Percentiles rank a stretch among this genome's conserved stretches.
Conservation (phyloP, 2,888 invertebrate genomes). For the Rhamnusium bicolor region DNA sequence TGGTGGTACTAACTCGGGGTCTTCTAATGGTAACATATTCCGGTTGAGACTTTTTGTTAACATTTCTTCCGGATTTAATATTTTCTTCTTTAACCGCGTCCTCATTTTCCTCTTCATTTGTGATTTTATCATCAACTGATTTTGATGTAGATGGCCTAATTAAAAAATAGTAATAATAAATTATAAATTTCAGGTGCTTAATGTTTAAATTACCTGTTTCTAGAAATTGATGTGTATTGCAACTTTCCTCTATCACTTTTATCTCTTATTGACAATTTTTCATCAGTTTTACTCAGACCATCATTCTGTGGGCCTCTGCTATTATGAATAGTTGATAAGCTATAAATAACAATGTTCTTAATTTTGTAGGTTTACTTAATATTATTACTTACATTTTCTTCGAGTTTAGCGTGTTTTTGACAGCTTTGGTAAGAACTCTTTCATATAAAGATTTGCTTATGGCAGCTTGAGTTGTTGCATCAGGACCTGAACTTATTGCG, state of each 20-base stretch:
- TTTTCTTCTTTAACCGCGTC: conserved; percentile 59
- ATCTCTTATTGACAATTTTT: conserved; percentile 59
- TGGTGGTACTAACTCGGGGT: conserved; percentile 72
- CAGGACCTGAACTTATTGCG: conserved; percentile 67
- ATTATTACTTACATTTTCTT: conserved; percentile 63
- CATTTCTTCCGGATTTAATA: conserved; percentile 52
- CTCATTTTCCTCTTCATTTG: conserved; percentile 52
- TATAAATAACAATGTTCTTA: conserved; percentile 35
- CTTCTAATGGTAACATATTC: conserved; percentile 81
- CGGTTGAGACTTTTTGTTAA: conserved; percentile 67
- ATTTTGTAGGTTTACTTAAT: conserved; percentile 12
- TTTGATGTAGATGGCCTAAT: conserved; percentile 59
- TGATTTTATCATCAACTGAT: conserved; percentile 39
- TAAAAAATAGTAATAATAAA: conserved; percentile 11
- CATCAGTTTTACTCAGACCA: conserved; percentile 67
- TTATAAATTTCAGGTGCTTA: not conserved
- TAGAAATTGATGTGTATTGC: conserved; percentile 67
- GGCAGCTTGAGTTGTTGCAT: conserved; percentile 76
- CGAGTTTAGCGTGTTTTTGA: conserved; percentile 57
- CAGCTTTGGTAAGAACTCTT: conserved; percentile 76
- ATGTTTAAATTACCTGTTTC: conserved; percentile 59
- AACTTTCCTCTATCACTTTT: conserved; percentile 70
- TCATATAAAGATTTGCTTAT: conserved; percentile 86
- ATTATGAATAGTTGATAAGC: conserved; percentile 75
- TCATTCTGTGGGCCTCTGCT: conserved; percentile 76